A percentile compares a stretch with the other conserved stretches of the same genome.
These are phyloP conservation scores for Sebastes matsubarae DNA, from an alignment of 2,797 vertebrate species.

Conservation along the genomic window DNA sequence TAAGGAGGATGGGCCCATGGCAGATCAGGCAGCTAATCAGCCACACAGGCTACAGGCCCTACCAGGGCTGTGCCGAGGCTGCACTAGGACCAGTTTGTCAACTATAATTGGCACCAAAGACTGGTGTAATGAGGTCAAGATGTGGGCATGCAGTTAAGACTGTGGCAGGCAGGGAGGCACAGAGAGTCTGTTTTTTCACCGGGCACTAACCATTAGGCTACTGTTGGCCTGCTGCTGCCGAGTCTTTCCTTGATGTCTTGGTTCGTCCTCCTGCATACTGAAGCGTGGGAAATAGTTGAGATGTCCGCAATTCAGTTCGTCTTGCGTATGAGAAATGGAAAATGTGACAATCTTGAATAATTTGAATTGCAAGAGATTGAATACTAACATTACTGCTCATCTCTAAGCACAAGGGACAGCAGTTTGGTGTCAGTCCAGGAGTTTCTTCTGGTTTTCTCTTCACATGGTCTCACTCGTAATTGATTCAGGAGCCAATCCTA, in stretches of 20 bases:
- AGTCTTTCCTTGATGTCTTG: constrained; percentile 9
- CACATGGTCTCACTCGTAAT: constrained; percentile 12
- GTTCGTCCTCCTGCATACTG: neutral
- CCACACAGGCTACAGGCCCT: constrained; percentile 45
- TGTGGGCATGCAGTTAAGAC: constrained; percentile 57
- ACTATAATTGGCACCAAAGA: constrained; percentile 68
- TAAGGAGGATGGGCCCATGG: constrained; percentile 66
- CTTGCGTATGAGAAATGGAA: neutral
- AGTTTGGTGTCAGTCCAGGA: constrained; percentile 5
- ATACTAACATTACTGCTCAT: neutral
- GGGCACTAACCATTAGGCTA: constrained; percentile 57
- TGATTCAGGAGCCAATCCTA: constrained; percentile 28
- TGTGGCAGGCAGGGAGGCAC: constrained; percentile 45
- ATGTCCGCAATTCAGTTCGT: neutral
- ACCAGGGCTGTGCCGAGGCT: constrained; percentile 25
- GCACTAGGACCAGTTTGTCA: constrained; percentile 65
- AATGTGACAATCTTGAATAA: neutral
- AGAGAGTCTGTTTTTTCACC: constrained; percentile 28
- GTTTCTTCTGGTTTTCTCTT: constrained; percentile 18
- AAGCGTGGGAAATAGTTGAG: constrained; percentile 5
- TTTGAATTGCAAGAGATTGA: neutral
- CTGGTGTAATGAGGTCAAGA: constrained; percentile 73
- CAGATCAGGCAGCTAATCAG: constrained; percentile 72
- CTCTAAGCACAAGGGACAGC: neutral
- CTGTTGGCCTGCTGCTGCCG: constrained; percentile 46